Evolutionary conservation across 2,888 invertebrate genomes (phyloP).

Genomic region (Acleris literana): DNA sequence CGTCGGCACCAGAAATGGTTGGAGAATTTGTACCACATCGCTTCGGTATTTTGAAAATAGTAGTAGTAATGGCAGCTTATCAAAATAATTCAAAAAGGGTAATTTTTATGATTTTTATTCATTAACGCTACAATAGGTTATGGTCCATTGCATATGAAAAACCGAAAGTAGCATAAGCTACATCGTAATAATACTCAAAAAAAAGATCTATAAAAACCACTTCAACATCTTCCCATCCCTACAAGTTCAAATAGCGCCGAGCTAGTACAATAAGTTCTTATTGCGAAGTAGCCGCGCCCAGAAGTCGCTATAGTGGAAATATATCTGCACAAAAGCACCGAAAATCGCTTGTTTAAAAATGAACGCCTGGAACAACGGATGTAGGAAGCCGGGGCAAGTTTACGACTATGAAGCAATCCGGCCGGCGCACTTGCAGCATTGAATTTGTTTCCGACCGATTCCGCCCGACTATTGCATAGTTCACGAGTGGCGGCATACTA

Average conservation of each 20-base stretch:
- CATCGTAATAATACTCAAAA: too few species aligned
- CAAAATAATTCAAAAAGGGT: too few species aligned
- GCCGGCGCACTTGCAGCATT: conserved; percentile 53
- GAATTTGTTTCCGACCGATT: conserved; percentile 69
- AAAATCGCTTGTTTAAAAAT: conserved; percentile 72
- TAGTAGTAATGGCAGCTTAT: too few species aligned
- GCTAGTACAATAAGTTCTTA: conserved; percentile 20
- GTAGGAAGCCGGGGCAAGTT: conserved; percentile 63
- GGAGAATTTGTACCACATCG: too few species aligned
- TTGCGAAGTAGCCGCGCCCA: conserved; percentile 43
- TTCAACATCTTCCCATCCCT: background rate
- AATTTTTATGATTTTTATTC: too few species aligned
- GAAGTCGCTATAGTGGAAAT: conserved; percentile 49
- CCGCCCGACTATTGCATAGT: conserved; percentile 63
- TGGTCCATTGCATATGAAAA: too few species aligned
- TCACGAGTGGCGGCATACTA: conserved; percentile 61
- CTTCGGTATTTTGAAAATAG: too few species aligned
- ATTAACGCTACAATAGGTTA: too few species aligned
- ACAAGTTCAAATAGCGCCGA: conserved; percentile 2
- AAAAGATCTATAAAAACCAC: background rate
- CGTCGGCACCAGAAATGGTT: too few species aligned
- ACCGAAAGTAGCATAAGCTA: too few species aligned
- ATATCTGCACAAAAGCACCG: conserved; percentile 51
- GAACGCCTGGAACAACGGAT: conserved; percentile 60
- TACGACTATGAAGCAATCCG: conserved; percentile 64